phyloP scores from a whole-genome alignment of 2,113 vertebrate species.

The Gymnorhina tibicen region DNA sequence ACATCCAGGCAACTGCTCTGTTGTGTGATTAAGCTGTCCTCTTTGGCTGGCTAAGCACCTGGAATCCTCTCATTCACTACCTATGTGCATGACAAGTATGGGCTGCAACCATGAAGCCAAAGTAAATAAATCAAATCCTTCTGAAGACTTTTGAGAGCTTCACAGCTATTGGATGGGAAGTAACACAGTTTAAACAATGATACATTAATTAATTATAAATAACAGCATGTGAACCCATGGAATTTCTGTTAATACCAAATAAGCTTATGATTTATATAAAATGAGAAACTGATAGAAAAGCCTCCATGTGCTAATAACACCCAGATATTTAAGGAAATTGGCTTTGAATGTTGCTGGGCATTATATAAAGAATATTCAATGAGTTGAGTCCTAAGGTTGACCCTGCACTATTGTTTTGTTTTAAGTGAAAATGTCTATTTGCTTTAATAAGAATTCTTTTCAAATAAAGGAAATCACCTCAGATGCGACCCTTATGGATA shows the following conservation, averaged over 20 bases:
- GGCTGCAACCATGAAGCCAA: background rate
- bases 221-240: background rate
- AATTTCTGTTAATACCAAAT: background rate
- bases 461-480: conserved; percentile 2
- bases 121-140: background rate
- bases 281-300: background rate
- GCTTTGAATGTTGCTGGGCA: background rate
- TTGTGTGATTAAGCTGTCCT: background rate
- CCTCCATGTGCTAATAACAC: background rate
- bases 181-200: background rate
- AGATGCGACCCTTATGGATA: background rate
- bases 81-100: background rate
- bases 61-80: background rate
- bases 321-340: background rate
- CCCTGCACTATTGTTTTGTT: background rate
- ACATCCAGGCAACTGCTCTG: background rate
- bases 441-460: background rate
- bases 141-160: background rate
- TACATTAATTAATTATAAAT: background rate
- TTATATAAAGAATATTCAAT: background rate
- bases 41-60: background rate
- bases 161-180: background rate
- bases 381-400: background rate
- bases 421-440: background rate
- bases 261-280: background rate